These are phyloP conservation scores for Stenotaenia linearis DNA, from an alignment of 2,888 invertebrate species.

Conservation along the genomic window DNA sequence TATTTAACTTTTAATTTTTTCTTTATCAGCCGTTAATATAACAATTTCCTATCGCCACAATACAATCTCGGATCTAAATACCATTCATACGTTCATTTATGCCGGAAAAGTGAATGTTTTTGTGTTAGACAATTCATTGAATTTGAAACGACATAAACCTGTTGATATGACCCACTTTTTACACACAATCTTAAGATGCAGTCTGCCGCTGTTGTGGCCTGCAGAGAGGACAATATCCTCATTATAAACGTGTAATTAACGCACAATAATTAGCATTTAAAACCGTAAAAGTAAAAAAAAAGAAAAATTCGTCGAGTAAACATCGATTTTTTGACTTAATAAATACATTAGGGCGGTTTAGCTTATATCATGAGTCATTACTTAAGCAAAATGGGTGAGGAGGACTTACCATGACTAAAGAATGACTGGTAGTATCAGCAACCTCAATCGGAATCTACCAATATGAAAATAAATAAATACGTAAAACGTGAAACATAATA, in stretches of 20 bases:
- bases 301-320: too few relatives aligned
- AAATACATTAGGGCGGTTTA: not conserved
- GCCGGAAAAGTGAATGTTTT: not conserved
- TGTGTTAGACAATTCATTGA: not conserved
- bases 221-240: slow-evolving; percentile 2
- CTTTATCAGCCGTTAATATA: too few relatives aligned
- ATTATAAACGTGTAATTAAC: not conserved
- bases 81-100: not conserved
- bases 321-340: not conserved
- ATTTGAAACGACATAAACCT: not conserved
- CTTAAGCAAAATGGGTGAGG: slow-evolving; percentile 15
- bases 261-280: not conserved
- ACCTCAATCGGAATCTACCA: not conserved
- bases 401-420: slow-evolving; percentile 26
- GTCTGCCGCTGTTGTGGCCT: not conserved
- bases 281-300: too few relatives aligned
- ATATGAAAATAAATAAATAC: not conserved
- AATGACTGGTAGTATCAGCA: not conserved
- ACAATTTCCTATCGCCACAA: too few relatives aligned
- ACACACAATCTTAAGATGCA: not conserved
- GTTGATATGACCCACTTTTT: slow-evolving; percentile 9
- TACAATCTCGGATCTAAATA: too few relatives aligned
- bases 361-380: not conserved
- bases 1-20: too few relatives aligned
- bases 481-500: not conserved